phyloP scores from a whole-genome alignment of 2,888 invertebrate species.

The Doris montereyensis region DNA sequence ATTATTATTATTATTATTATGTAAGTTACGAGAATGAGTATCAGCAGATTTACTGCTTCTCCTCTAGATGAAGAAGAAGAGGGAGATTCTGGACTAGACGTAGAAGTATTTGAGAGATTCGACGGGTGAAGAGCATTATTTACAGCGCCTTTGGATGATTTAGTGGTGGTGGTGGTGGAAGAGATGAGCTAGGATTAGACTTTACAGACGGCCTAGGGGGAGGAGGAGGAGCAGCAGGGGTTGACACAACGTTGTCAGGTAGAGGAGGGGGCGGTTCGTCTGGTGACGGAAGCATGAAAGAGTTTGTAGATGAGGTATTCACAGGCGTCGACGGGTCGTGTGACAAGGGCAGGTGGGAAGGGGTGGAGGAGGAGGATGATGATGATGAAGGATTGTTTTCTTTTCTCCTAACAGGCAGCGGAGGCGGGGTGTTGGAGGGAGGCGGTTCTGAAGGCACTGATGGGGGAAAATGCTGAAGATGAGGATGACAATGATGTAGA shows the following conservation, averaged over 20 bases:
- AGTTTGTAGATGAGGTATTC: too few species aligned
- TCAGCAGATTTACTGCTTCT: too few species aligned
- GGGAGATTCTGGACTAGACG: too few species aligned
- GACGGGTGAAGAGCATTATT: too few species aligned
- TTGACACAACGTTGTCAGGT: constrained; percentile 41
- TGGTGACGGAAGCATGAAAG: constrained; percentile 38
- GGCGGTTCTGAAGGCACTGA: not conserved
- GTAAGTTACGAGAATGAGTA: too few species aligned
- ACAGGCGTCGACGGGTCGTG: not conserved
- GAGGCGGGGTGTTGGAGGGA: not conserved
- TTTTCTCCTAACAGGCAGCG: too few species aligned
- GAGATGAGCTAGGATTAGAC: too few species aligned
- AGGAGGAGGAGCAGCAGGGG: constrained; percentile 47
- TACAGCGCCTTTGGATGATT: too few species aligned
- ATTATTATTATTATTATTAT: too few species aligned
- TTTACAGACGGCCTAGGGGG: constrained; percentile 43
- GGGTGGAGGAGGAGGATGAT: constrained; percentile 50
- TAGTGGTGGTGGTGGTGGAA: too few species aligned
- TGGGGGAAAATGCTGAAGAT: not conserved
- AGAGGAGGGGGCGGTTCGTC: constrained; percentile 58
- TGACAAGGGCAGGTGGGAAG: constrained; percentile 36
- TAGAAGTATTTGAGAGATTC: too few species aligned
- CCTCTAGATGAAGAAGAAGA: too few species aligned
- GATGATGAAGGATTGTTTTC: constrained; percentile 38
- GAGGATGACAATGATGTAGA: not conserved